Evolutionary conservation across 1,140 invertebrate genomes (phyloP).

Genomic region (Drosophila navojoa): DNA sequence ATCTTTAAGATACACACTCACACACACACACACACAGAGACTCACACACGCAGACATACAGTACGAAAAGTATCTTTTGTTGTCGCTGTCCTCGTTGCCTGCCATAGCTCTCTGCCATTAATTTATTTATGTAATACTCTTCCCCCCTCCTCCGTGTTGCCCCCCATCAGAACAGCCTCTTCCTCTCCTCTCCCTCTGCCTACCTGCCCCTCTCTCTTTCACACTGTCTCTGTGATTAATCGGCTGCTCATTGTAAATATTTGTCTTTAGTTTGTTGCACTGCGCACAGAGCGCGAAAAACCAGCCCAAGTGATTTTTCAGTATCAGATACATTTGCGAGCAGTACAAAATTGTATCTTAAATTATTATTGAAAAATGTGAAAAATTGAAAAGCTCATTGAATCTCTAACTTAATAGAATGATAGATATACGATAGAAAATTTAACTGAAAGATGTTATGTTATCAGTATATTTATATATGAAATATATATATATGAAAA

Average conservation of each 20-base stretch:
- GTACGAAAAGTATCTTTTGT: conserved; percentile 41
- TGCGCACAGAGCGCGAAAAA: conserved; percentile 20
- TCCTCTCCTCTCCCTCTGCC: neutral
- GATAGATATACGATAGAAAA: too few relatives aligned
- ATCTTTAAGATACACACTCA: conserved; percentile 68
- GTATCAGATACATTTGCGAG: conserved; percentile 1
- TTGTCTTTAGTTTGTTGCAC: conserved; percentile 81
- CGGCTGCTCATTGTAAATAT: conserved; percentile 78
- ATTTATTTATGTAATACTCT: conserved; percentile 81
- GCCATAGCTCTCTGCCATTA: conserved; percentile 60
- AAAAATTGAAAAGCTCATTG: neutral
- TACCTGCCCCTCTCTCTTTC: neutral
- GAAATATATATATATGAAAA: too few relatives aligned
- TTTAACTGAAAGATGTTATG: too few relatives aligned
- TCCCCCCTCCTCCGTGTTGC: conserved; percentile 17
- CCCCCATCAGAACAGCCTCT: too few relatives aligned
- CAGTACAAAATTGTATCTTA: neutral
- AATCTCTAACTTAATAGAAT: too few relatives aligned
- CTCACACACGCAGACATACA: neutral
- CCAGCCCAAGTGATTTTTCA: conserved; percentile 9
- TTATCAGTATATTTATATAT: too few relatives aligned
- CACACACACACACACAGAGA: conserved; percentile 8
- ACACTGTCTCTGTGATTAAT: conserved; percentile 69
- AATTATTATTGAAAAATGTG: neutral
- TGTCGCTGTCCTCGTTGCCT: conserved; percentile 37